A percentile compares a stretch with the other conserved stretches of the same genome.
phyloP scores from a whole-genome alignment of 2,888 invertebrate genomes.

The Stegana nigrithorax region DNA sequence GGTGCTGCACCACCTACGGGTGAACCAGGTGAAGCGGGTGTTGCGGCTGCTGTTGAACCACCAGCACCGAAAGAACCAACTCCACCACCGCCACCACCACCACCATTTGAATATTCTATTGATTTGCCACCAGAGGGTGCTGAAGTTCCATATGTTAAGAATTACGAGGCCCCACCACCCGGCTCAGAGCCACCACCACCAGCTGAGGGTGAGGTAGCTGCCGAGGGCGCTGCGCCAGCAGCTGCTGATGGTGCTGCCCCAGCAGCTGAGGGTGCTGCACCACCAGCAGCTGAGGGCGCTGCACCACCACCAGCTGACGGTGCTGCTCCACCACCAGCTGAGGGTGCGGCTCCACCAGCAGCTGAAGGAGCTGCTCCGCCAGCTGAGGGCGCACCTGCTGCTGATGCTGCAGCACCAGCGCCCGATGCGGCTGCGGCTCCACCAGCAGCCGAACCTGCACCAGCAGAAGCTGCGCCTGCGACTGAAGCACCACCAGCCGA shows the following conservation, averaged over 20 bases:
- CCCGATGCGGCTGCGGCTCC: conserved; percentile 42
- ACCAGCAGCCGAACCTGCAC: conserved; percentile 46
- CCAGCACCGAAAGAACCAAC: conserved; percentile 65
- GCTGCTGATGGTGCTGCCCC: conserved; percentile 60
- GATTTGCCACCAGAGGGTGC: conserved; percentile 69
- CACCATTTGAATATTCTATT: conserved; percentile 68
- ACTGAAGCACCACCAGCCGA: conserved; percentile 42
- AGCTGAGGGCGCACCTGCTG: conserved; percentile 42
- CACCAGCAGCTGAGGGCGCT: conserved; percentile 58
- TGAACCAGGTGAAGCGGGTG: conserved; percentile 49
- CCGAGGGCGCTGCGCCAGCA: conserved; percentile 53
- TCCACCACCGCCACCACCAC: conserved; percentile 68
- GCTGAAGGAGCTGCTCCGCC: conserved; percentile 44
- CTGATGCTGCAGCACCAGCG: conserved; percentile 42
- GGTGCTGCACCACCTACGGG: conserved; percentile 53
- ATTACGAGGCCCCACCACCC: conserved; percentile 67
- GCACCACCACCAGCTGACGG: conserved; percentile 57
- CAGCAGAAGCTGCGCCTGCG: conserved; percentile 35
- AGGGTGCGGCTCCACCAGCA: conserved; percentile 44
- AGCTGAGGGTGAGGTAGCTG: conserved; percentile 54
- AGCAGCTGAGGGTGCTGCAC: conserved; percentile 56
- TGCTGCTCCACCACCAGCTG: conserved; percentile 57
- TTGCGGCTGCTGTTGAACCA: conserved; percentile 44
- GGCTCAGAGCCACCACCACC: conserved; percentile 61
- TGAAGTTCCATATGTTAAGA: conserved; percentile 69